Evolutionary conservation across 2,113 vertebrate genomes (phyloP).

Genomic region (Furnarius figulus): DNA sequence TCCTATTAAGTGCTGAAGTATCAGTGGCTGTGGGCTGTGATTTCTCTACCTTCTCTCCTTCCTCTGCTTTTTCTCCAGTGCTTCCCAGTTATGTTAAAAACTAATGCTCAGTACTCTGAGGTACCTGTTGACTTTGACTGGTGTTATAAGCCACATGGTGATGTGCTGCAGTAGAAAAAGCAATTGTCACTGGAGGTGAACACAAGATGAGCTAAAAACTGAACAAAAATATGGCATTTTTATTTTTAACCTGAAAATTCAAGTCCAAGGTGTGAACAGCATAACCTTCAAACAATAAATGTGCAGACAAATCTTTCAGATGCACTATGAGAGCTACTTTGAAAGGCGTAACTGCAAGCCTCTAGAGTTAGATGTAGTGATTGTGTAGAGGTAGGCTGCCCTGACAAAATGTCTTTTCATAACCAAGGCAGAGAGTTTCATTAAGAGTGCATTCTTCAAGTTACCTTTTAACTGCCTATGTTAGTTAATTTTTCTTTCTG

Average conservation of each 20-base stretch:
- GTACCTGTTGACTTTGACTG: neutral
- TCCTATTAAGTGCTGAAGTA: neutral
- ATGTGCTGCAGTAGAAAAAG: neutral
- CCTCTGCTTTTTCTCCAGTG: neutral
- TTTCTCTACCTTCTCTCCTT: neutral
- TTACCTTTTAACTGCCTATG: neutral
- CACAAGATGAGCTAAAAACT: conserved; percentile 16
- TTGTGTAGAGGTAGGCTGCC: neutral
- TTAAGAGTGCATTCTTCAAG: neutral
- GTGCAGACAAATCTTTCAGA: neutral
- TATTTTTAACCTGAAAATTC: conserved; percentile 36
- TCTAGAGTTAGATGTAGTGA: neutral
- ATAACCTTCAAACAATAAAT: conserved; percentile 32
- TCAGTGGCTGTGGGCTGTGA: neutral
- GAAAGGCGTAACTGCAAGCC: neutral
- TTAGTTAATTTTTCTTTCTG: conserved; percentile 1
- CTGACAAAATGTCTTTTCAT: neutral
- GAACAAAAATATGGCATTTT: conserved; percentile 11
- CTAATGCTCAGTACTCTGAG: neutral
- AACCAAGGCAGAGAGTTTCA: neutral
- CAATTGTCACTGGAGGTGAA: neutral
- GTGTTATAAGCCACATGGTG: neutral
- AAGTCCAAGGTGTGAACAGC: conserved; percentile 15
- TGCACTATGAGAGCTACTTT: neutral
- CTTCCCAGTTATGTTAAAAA: neutral